Conservation (phyloP, 2,797 vertebrate species). For the Pygocentrus nattereri region DNA sequence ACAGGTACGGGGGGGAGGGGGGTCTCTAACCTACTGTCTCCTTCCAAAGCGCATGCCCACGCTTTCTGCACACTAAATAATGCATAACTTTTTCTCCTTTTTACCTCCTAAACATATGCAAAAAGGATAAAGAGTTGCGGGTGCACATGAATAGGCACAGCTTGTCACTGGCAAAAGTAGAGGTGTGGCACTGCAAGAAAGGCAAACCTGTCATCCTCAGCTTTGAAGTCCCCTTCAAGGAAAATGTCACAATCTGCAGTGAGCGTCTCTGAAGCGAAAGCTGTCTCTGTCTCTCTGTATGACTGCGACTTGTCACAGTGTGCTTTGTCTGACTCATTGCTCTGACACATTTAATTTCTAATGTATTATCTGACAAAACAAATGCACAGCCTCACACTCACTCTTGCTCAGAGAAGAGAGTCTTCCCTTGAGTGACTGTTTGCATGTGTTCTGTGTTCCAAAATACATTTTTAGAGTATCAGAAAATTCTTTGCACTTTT, state of each 20-base stretch:
- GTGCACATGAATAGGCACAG: slow-evolving; percentile 35
- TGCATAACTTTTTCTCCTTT: slow-evolving; percentile 32
- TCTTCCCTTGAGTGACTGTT: neutral
- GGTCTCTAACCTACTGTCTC: neutral
- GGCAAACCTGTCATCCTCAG: slow-evolving; percentile 39
- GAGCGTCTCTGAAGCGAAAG: slow-evolving; percentile 20
- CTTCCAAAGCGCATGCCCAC: neutral
- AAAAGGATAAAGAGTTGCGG: slow-evolving; percentile 19
- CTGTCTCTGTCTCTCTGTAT: slow-evolving; percentile 36
- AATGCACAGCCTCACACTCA: neutral
- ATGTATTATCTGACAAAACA: slow-evolving; percentile 42
- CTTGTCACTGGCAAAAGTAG: slow-evolving; percentile 30
- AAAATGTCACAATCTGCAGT: slow-evolving; percentile 20
- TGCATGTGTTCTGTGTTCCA: neutral
- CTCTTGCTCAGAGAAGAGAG: neutral
- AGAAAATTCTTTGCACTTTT: neutral
- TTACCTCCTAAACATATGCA: slow-evolving; percentile 16
- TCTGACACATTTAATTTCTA: slow-evolving; percentile 49
- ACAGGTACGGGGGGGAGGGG: slow-evolving; percentile 17
- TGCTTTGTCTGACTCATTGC: slow-evolving; percentile 45
- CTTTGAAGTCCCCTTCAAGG: slow-evolving; percentile 42
- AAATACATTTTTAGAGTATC: neutral
- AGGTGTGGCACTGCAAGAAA: slow-evolving; percentile 45
- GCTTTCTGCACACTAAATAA: slow-evolving; percentile 12
- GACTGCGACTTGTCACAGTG: slow-evolving; percentile 38